Evolutionary conservation across 2,797 vertebrate species (phyloP).

Genomic region (Pantherophis vulpinus): DNA sequence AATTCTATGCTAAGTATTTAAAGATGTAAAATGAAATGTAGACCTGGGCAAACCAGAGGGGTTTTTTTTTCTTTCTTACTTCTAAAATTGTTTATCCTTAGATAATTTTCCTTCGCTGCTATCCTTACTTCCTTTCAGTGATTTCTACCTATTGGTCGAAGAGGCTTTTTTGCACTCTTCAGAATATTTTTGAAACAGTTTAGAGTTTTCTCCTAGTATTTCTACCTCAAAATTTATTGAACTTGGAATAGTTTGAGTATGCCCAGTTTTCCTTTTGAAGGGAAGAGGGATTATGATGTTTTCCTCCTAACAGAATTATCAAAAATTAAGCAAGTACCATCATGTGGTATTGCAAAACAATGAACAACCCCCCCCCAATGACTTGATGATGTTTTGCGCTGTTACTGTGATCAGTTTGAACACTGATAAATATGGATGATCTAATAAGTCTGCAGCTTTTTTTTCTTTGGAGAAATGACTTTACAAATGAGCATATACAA

Average conservation of each 20-base stretch:
- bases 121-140: neutral
- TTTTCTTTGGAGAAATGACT: neutral
- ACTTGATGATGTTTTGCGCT: neutral
- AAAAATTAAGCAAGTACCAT: neutral
- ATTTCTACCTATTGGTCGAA: neutral
- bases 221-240: neutral
- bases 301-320: neutral
- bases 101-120: neutral
- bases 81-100: neutral
- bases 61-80: neutral
- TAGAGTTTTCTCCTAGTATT: neutral
- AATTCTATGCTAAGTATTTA: neutral
- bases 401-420: neutral
- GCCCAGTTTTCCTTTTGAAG: neutral
- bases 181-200: neutral
- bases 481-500: neutral
- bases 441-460: neutral
- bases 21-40: neutral
- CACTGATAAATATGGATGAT: neutral
- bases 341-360: neutral
- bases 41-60: neutral
- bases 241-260: neutral
- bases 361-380: neutral
- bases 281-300: neutral
- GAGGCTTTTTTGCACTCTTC: neutral